Evolutionary conservation across 2,113 vertebrate genomes (phyloP).

Genomic region (Neodon shergylaensis): DNA sequence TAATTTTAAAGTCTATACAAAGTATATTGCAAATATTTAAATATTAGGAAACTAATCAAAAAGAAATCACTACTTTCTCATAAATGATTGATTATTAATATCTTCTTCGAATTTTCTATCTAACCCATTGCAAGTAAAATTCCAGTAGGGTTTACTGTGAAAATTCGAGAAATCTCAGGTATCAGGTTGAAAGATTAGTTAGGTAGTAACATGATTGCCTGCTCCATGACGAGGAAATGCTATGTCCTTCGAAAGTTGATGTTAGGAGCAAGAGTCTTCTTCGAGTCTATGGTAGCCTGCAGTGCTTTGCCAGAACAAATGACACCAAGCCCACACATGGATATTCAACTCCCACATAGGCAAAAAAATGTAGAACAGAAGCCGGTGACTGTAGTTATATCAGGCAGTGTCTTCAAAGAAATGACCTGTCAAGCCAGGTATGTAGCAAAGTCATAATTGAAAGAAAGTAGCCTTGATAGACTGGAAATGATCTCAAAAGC

Average conservation of each 20-base stretch:
- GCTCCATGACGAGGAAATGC: not conserved
- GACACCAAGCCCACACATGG: not conserved
- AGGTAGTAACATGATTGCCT: not conserved
- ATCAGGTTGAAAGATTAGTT: too few species aligned
- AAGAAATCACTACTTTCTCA: not conserved
- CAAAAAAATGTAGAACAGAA: not conserved
- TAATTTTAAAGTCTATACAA: not conserved
- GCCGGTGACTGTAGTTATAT: not conserved
- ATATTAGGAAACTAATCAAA: not conserved
- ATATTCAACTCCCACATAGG: not conserved
- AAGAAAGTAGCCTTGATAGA: not conserved
- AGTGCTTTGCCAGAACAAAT: not conserved
- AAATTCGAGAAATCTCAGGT: not conserved
- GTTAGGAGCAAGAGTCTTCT: not conserved
- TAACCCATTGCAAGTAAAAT: not conserved
- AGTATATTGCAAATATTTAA: not conserved
- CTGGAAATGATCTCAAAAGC: not conserved
- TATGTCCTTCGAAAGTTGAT: rapidly evolving
- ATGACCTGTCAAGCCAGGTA: not conserved
- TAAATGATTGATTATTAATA: not conserved
- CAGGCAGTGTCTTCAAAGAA: not conserved
- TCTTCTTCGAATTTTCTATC: not conserved
- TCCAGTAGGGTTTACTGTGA: not conserved
- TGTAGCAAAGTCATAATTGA: not conserved
- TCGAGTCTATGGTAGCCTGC: rapidly evolving